phyloP scores from a whole-genome alignment of 2,888 invertebrate species.

The Prenolepis imparis region DNA sequence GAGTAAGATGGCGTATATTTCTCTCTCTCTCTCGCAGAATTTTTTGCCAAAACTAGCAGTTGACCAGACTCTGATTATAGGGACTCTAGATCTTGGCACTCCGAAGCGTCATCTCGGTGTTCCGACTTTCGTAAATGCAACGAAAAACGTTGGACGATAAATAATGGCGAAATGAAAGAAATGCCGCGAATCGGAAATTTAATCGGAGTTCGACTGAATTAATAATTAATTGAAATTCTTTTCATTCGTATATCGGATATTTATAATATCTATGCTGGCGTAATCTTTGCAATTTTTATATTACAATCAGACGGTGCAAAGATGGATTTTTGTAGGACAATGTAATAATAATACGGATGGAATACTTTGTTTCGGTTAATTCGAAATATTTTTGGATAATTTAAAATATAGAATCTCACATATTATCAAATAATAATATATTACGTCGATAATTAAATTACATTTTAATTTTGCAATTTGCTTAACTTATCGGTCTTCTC shows the following conservation, averaged over 20 bases:
- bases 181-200: not conserved
- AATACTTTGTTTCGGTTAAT: not conserved
- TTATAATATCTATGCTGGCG: not conserved
- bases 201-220: not conserved
- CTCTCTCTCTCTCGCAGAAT: too few relatives aligned
- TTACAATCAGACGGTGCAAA: not conserved
- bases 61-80: too few relatives aligned
- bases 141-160: not conserved
- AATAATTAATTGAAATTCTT: not conserved
- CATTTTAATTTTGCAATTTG: not conserved
- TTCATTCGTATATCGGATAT: not conserved
- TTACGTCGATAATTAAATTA: not conserved
- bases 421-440: not conserved
- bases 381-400: not conserved
- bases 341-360: not conserved
- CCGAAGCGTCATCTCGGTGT: not conserved
- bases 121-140: not conserved
- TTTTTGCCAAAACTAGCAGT: too few relatives aligned
- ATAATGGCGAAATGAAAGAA: not conserved
- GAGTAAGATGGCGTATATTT: too few relatives aligned
- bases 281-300: conserved; percentile 1
- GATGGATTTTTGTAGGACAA: not conserved
- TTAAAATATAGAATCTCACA: not conserved
- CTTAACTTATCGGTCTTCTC: not conserved
- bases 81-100: too few relatives aligned